Evolutionary conservation across 2,888 invertebrate genomes (phyloP), one percentile per base, ranked within the genome.

Genomic region (Acronicta psi): DNA sequence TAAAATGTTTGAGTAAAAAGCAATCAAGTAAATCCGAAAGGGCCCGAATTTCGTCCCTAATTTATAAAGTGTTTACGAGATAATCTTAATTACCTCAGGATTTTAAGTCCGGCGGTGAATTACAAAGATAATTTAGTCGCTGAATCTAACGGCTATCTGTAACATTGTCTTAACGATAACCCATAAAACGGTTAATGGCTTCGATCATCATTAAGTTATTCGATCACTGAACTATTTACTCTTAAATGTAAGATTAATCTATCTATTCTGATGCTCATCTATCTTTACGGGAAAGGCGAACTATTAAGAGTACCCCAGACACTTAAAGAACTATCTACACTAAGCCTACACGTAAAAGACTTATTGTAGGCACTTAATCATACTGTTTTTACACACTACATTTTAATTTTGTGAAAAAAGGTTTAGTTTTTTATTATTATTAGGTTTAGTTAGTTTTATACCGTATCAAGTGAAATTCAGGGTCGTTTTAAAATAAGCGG

Each of bases 161-260:
- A 71, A 77, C 66, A 71, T 73, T 77, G 61, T 69, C 74, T 64
- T 75, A 77, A 73, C 67, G 57, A 68, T 70, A 56, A 67, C 54
- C 59, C 62, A 57, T 67, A 62, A 61, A 75, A 66, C 57, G 45
- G 57, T 73, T 70, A 68, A 69, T 65, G 53, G 72, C 59, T 69
- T 77, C 73, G 69, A 75, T 75, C 71, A 70, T 68, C 76, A 79
- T 80, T 80, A 77, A 77, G 75, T 81, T 57, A 68, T 68, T 68
- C 68, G 69, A 72, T 73, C 62, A 67, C 37, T 52, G 41, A 51
- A 71, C 67, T 71, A 71, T 54, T 71, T 59, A 36, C 43, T 65
- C 34, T 14, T 38, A 66, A 71, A 59, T 71, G 67, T 71, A 71
- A 65, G 59, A 71, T 59, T 51, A 47, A 59, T 68, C 59, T 59